Base-by-base conservation (phyloP, 2,113 vertebrate genomes). In the Danio rerio region DNA sequence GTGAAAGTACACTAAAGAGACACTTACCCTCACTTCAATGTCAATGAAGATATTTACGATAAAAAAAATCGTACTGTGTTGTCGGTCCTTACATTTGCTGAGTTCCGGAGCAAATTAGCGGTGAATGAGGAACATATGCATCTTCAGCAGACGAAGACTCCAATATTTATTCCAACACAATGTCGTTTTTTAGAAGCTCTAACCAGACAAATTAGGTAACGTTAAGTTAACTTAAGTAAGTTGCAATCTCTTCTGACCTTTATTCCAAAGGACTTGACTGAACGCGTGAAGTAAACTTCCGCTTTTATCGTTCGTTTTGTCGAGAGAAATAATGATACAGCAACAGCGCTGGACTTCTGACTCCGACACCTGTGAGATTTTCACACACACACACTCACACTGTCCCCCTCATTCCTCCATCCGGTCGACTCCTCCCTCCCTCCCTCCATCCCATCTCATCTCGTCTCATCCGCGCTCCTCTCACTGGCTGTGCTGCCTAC, bases 361-460 rank as follows among this genome's bases (percentile, higher is more conserved):
- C 66, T 86, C 80, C 91, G 86, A 90, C 92, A 94, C 94, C 93
- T 94, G 93, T 94, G 92, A 92, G 91, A 92, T 83, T 82, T 85
- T 69, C 62, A 43, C 76, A 78, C 59, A 50, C 42, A 63, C 15
- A 52, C 62, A 65, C 61, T 13, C 43, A 66, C 78, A 75, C 56
- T 31, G 42, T 10, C 52, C 52, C 52, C 61, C 63, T 80, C 66
- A 40, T 50, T 78, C 83, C 66, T 82, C 61, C 40, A 69, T 78
- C 78, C 80, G 55, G 42, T 59, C 82, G 71, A 83, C 47, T 81
- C 78, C 88, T 66, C 80, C 86, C 88, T 63, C 80, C 85, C 62
- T 79, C 82, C 61, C 81, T 70, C 85, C 78, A 75, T 72, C 86
- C 75, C 84, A 49, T 31, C 31, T 80, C 61, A 72, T 82, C 83